Conservation (phyloP, 1,140 invertebrate species). For the Temnothorax nylanderi region DNA sequence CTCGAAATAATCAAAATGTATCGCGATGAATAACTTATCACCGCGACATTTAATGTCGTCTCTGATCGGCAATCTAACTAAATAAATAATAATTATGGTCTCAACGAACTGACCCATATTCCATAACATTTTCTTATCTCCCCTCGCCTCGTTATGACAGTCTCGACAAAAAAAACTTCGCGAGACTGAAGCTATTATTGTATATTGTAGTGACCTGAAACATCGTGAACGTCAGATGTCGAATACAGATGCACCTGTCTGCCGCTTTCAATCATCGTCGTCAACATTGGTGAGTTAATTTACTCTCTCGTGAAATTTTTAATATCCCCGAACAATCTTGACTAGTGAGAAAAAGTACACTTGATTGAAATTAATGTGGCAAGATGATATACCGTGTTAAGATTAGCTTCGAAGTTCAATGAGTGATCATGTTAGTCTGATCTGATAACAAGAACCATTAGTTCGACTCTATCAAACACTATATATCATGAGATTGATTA, state of each 20-base stretch:
- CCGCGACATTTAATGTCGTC: background rate
- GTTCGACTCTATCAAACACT: background rate
- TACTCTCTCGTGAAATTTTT: background rate
- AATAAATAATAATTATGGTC: constrained; percentile 30
- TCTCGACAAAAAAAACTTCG: background rate
- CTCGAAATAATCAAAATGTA: background rate
- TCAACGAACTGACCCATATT: constrained; percentile 21
- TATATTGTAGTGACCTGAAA: constrained; percentile 4
- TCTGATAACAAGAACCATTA: background rate
- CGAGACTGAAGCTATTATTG: background rate
- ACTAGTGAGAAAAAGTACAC: background rate
- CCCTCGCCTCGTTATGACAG: background rate
- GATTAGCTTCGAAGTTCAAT: background rate
- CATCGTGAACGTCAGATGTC: background rate
- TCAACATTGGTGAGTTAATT: background rate
- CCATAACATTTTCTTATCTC: constrained; percentile 26
- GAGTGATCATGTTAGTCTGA: background rate
- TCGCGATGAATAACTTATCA: background rate
- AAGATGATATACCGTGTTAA: background rate
- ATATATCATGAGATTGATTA: background rate
- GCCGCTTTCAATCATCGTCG: background rate
- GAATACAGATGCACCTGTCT: background rate
- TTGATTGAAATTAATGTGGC: background rate
- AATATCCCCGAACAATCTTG: background rate
- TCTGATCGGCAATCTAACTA: constrained; percentile 16